Evolutionary conservation across 2,888 invertebrate species (phyloP).

Genomic region (Agonopterix heracliana): DNA sequence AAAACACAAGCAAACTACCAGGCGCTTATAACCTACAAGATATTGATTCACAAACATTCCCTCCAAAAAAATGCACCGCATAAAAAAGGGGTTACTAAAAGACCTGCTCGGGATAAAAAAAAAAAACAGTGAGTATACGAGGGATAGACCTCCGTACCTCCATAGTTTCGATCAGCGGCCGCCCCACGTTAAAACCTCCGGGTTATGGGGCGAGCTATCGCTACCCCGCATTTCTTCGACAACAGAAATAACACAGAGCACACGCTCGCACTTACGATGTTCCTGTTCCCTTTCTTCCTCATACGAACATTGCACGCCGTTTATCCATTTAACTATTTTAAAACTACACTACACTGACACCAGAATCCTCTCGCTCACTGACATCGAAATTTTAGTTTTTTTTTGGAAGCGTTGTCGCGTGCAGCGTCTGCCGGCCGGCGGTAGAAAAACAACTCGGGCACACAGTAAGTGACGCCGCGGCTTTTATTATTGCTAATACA

Average conservation of each 20-base stretch:
- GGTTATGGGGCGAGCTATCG: constrained; percentile 57
- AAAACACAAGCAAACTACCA: constrained; percentile 23
- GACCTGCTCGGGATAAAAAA: constrained; percentile 55
- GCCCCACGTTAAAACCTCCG: constrained; percentile 58
- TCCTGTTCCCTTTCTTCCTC: constrained; percentile 74
- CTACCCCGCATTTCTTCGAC: constrained; percentile 63
- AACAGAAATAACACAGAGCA: constrained; percentile 55
- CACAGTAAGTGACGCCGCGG: constrained; percentile 73
- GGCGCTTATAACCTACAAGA: constrained; percentile 58
- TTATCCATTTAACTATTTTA: constrained; percentile 74
- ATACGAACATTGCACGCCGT: constrained; percentile 75
- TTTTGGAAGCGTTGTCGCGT: constrained; percentile 72
- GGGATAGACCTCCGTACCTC: constrained; percentile 72
- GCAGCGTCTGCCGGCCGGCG: constrained; percentile 82
- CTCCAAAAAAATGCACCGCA: constrained; percentile 58
- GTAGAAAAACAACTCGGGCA: constrained; percentile 73
- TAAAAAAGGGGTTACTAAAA: constrained; percentile 64
- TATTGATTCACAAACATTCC: constrained; percentile 62
- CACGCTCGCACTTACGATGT: constrained; percentile 69
- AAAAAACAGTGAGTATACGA: constrained; percentile 64
- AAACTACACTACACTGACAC: constrained; percentile 70
- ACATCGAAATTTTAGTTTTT: constrained; percentile 61
- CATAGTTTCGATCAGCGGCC: constrained; percentile 54
- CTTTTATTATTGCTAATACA: constrained; percentile 73
- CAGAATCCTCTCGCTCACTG: constrained; percentile 61